Percentiles rank a stretch among this genome's conserved stretches.
phyloP scores from a whole-genome alignment of 2,888 invertebrate species.

The Aelia acuminata region DNA sequence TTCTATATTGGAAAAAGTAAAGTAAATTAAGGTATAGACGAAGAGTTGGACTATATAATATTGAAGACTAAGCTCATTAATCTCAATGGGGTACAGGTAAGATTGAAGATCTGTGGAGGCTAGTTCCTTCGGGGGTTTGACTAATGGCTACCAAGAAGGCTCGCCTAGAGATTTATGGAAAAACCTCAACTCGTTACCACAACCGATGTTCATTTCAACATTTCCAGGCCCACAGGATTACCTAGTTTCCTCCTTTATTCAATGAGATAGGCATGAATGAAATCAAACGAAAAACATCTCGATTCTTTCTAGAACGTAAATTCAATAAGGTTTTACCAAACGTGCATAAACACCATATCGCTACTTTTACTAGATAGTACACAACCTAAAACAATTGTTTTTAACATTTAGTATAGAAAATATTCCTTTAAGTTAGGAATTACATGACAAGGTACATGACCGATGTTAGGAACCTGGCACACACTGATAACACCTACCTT shows the following conservation, averaged over 20 bases:
- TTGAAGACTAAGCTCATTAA: conserved; percentile 45
- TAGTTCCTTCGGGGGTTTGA: conserved; percentile 29
- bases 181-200: conserved; percentile 49
- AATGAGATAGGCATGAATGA: not conserved
- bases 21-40: not conserved
- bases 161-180: conserved; percentile 49
- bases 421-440: no score
- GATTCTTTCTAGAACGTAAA: no score
- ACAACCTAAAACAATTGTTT: no score
- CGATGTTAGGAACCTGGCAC: no score
- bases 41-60: conserved; percentile 4
- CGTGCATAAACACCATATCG: no score
- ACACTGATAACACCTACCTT: no score
- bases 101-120: conserved; percentile 51
- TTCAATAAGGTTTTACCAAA: no score
- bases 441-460: no score
- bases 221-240: not conserved
- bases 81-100: conserved; percentile 53
- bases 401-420: no score
- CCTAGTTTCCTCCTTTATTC: not conserved
- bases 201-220: conserved; percentile 40
- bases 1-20: not conserved
- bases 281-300: no score
- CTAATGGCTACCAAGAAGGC: conserved; percentile 54
- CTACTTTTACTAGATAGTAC: no score